Base-by-base conservation (phyloP, 1,140 invertebrate genomes). In the Calosoma granatense region DNA sequence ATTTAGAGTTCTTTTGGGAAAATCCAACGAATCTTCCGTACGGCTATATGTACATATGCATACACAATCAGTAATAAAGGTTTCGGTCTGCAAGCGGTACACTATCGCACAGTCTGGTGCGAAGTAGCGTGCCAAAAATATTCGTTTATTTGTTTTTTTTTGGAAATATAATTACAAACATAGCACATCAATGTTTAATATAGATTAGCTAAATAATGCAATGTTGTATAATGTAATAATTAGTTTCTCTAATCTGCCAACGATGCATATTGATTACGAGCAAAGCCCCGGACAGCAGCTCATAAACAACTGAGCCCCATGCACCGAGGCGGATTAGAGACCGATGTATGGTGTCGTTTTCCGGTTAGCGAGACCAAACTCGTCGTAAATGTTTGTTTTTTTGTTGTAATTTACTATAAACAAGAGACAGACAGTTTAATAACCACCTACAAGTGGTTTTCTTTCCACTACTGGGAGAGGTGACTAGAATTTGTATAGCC, bases 261-360 rank as follows among this genome's bases (percentile, higher is more conserved):
- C 22, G 51, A 47, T 62, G 58, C 58, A 55, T 63, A 59, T 63
- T 64, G 59, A 52, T 60, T 58, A 62, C 58, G 43, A 59, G 62
- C 30, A 61, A 22, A 41, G 61, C 62, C 57, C 70, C 69, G 68
- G 69, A 63, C 22, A 59, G 62, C 55, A 58, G 57, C 67, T 62
- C 63, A 59, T 66, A 63, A 65, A 58, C 61, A 71, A 70, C 67
- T 71, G 70, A 71, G 69, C 70, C 70, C 70, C 62, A 56, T 61
- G 64, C 63, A 56, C 60, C 53, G 21, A n/a, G 64, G 61, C 62
- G 62, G 65, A 61, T 72, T 70, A 57, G 60, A 59, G 61, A 62
- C 30, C 56, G 59, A 57, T 61, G 64, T 67, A 65, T 55, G 57
- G 57, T 23, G 56, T 69, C 66, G 58, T 60, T 68, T 70, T 63